Evolutionary conservation across 2,113 vertebrate genomes (phyloP), one percentile per base, ranked within the genome.

Genomic region (Pimephales promelas): DNA sequence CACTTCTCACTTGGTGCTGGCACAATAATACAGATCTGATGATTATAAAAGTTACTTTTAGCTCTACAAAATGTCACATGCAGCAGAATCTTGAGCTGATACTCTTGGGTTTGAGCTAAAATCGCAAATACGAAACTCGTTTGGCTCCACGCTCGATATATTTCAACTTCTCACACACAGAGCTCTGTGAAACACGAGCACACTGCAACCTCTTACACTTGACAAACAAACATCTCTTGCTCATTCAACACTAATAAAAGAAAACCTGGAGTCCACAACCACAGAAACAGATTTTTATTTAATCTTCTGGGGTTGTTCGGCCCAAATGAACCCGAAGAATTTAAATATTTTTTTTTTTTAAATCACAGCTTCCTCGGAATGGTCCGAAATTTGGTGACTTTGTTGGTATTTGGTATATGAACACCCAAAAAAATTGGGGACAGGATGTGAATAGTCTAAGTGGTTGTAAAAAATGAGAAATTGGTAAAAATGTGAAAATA

Each of bases 31-130:
- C 40, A 47, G 16, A 79, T 62, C 24, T 26, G 47, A 56, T 64
- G 72, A 75, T 54, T 28, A 47, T 47, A 75, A 59, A 43, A 82
- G 40, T 76, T 47, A 49, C 24, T 49, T 72, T 36, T n/a, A 47
- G 76, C n/a, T 77, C 13, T 62, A 20, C 54, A 79, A 49, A 74
- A 28, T 52, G 9, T 26, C 1, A 9, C 45, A 74, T 52, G 14
- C 45, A 52, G 72, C 40, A 45, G 40, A 72, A 24, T 47, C n/a
- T n/a, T 24, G 40, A 47, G 40, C 40, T 52, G 45, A 52, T 20
- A 74, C 24, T 52, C 13, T 24, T 47, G 22, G 43, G 5, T 40
- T 40, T 36, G 66, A 71, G 68, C 3, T 70, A 9, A 34, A 64
- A 64, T 64, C 6, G 16, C 49, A 52, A 54, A 54, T 20, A 20